Base-by-base conservation (phyloP, 2,113 vertebrate genomes). In the Edolisoma coerulescens region DNA sequence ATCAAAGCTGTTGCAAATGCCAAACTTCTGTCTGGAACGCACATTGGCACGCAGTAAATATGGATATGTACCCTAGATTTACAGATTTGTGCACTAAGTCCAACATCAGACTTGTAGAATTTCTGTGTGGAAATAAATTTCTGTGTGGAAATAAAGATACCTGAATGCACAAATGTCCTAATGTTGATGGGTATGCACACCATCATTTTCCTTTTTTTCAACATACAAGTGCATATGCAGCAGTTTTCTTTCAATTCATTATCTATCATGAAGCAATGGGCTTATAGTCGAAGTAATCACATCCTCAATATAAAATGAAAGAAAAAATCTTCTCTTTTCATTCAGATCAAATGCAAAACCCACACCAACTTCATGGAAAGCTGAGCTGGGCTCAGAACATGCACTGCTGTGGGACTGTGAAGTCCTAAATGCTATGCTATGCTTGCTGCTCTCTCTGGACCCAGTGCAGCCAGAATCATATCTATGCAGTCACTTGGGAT, bases 21-120 rank as follows among this genome's bases (percentile, higher is more conserved):
- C 75, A 90, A 61, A 85, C 54, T 93, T 87, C 88, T 77, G 53
- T 37, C n/a, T 90, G 88, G 85, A 85, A 92, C 4, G 49, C 67
- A 76, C 20, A 39, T 0, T 73, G 71, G 79, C 70, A 86, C 4
- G 21, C 56, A 65, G 23, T 7, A 11, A 30, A 41, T 16, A 42
- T 0, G 15, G 45, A 27, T 92, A 76, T 5, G 3, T 30, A 86
- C 17, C 32, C 18, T 42, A 85, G 37, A 90, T 90, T 60, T 64
- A 75, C 14, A 76, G 35, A 68, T 44, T 80, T 59, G 13, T 42
- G 69, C 47, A 54, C 39, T 28, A 77, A 65, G 26, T 41, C 77
- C 52, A 87, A 68, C 64, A 84, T 7, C 2, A 7, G 39, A 78
- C 52, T 37, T 82, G 41, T 0, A 87, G n/a, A 76, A 79, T 57